A percentile compares a stretch with the other conserved stretches of the same genome.
phyloP scores from a whole-genome alignment of 2,888 invertebrate species.

The Papilio gigon region DNA sequence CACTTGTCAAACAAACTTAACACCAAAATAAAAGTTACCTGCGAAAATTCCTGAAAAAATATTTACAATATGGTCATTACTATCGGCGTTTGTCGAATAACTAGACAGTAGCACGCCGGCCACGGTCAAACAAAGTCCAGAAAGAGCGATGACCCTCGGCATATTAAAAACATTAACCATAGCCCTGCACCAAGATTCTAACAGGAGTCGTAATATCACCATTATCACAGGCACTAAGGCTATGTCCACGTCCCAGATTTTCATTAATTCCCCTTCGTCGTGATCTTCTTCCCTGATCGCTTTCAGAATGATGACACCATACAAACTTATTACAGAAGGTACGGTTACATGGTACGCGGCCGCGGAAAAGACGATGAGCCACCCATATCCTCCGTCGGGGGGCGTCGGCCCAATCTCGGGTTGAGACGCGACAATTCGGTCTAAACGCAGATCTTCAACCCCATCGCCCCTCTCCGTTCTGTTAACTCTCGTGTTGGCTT shows the following conservation, averaged over 20 bases:
- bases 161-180: conserved; percentile 82
- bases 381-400: conserved; percentile 86
- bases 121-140: conserved; percentile 82
- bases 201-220: conserved; percentile 80
- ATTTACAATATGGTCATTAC: conserved; percentile 75
- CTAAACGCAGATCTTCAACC: conserved; percentile 76
- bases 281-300: conserved; percentile 75
- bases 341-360: conserved; percentile 84
- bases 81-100: conserved; percentile 73
- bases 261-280: conserved; percentile 65
- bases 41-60: conserved; percentile 78
- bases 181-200: conserved; percentile 83
- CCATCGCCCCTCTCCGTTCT: conserved; percentile 55
- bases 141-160: conserved; percentile 82
- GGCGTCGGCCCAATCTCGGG: conserved; percentile 85
- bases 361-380: conserved; percentile 84
- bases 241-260: conserved; percentile 83
- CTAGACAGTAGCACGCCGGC: conserved; percentile 81
- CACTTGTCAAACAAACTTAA: not conserved
- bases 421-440: conserved; percentile 84
- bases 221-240: conserved; percentile 84
- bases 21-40: conserved; percentile 62
- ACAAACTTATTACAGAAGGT: conserved; percentile 79
- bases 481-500: conserved; percentile 50
- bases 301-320: conserved; percentile 81